Evolutionary conservation across 1,140 invertebrate genomes (phyloP).

Genomic region (Galendromus occidentalis): DNA sequence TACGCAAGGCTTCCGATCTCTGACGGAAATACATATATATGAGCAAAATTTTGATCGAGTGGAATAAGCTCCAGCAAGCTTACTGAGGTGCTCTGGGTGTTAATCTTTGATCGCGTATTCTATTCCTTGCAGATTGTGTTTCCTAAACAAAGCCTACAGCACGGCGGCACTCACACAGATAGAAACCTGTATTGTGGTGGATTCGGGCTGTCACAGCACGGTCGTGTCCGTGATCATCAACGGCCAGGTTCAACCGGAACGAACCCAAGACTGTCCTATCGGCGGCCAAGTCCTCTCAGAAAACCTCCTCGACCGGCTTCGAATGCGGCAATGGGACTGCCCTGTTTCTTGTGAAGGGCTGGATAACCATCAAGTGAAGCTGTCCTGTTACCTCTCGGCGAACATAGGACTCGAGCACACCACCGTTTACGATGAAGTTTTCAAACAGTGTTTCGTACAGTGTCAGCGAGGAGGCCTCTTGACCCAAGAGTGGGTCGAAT

Average conservation of each 20-base stretch:
- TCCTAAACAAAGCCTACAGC: conserved; percentile 29
- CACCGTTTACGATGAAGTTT: conserved; percentile 10
- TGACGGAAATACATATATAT: not conserved
- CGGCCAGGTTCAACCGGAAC: conserved; percentile 29
- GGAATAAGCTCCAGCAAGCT: not conserved
- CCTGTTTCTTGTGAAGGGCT: conserved; percentile 3
- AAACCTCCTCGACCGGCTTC: conserved; percentile 15
- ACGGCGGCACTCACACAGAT: conserved; percentile 30
- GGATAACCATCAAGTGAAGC: conserved; percentile 30
- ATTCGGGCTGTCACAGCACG: conserved; percentile 32
- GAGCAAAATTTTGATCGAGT: too few species aligned
- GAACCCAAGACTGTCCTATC: conserved; percentile 29
- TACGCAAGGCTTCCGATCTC: not conserved
- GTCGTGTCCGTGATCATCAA: conserved; percentile 33
- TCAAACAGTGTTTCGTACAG: conserved; percentile 13
- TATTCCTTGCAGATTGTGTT: conserved; percentile 14
- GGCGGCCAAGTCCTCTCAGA: conserved; percentile 24
- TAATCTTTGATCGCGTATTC: not conserved
- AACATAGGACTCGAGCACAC: conserved; percentile 25
- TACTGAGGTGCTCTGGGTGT: not conserved
- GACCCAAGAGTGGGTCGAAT: conserved; percentile 22
- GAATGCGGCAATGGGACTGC: conserved; percentile 4
- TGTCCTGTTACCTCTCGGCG: conserved; percentile 31
- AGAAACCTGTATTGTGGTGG: conserved; percentile 33
- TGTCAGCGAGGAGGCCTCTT: conserved; percentile 6